Percentiles rank a stretch among this genome's conserved stretches.
Conservation (phyloP, 2,888 invertebrate genomes). For the Mesoligia furuncula region DNA sequence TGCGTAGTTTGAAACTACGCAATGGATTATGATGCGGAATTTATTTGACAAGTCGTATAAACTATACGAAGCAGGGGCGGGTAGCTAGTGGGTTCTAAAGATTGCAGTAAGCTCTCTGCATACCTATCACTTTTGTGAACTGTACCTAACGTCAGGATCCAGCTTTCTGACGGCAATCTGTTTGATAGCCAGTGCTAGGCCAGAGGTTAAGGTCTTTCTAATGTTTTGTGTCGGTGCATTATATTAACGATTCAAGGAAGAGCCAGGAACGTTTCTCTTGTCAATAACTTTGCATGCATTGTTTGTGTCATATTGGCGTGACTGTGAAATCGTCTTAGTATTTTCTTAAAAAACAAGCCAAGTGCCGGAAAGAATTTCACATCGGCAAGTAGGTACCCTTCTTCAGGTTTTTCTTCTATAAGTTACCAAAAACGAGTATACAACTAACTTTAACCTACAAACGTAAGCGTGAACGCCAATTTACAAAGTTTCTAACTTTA, state of each 20-base stretch:
- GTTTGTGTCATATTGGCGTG: not conserved
- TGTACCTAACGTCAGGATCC: constrained; percentile 23
- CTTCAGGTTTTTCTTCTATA: not conserved
- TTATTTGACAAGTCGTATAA: not conserved
- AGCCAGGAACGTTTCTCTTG: not conserved
- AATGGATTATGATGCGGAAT: not conserved
- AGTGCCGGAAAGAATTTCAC: too few species aligned
- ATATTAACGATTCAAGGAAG: constrained; percentile 22
- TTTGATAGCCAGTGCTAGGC: constrained; percentile 18
- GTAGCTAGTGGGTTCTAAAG: not conserved
- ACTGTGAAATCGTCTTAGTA: not conserved
- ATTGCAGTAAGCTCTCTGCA: not conserved
- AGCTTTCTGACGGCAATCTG: constrained; percentile 30
- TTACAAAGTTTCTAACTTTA: too few species aligned
- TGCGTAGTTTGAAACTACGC: too few species aligned
- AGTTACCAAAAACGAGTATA: not conserved
- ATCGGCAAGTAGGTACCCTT: too few species aligned
- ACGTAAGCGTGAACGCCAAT: not conserved
- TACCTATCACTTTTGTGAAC: not conserved
- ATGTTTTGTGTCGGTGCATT: constrained; percentile 1
- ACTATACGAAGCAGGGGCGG: not conserved
- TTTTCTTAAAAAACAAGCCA: not conserved
- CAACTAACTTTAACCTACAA: not conserved
- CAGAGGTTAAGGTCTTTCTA: constrained; percentile 41
- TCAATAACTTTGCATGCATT: not conserved